A percentile compares a stretch with the other conserved stretches of the same genome.
phyloP scores from a whole-genome alignment of 2,888 invertebrate genomes.

The Pachymerium ferrugineum region DNA sequence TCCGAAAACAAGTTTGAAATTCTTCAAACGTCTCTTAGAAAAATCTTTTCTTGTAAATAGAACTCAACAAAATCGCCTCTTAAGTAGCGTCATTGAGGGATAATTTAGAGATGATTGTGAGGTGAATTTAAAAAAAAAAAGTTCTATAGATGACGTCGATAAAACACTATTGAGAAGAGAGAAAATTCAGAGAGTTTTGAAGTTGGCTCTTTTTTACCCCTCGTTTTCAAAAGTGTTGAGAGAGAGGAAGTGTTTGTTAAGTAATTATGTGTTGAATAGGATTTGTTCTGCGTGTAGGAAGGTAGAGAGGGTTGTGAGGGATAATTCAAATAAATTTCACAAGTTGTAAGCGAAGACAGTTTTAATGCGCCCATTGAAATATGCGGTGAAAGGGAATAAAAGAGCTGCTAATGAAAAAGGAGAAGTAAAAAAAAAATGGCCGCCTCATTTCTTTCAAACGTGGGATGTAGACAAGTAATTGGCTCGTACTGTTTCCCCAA shows the following conservation, averaged over 20 bases:
- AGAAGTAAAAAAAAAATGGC: background rate
- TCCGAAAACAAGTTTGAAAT: no score
- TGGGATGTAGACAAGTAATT: background rate
- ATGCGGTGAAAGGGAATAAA: slow-evolving; percentile 18
- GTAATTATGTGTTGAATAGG: slow-evolving; percentile 18
- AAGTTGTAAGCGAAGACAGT: slow-evolving; percentile 11
- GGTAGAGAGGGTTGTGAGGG: background rate
- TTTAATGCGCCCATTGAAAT: slow-evolving; percentile 21
- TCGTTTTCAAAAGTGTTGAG: no score
- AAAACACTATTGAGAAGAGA: background rate
- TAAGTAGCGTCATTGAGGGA: no score
- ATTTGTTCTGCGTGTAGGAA: background rate
- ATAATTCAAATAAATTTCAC: slow-evolving; percentile 21
- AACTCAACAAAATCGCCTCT: no score
- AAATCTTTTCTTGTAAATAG: no score
- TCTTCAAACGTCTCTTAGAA: no score
- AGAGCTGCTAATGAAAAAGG: slow-evolving; percentile 18
- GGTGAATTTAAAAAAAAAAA: no score
- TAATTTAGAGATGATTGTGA: no score
- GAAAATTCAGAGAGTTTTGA: background rate
- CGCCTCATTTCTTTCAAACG: background rate
- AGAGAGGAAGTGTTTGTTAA: background rate
- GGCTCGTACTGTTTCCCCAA: background rate
- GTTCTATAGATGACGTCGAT: background rate
- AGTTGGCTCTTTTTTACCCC: no score